Evolutionary conservation across 2,888 invertebrate species (phyloP).

Genomic region (Conus canariensis): DNA sequence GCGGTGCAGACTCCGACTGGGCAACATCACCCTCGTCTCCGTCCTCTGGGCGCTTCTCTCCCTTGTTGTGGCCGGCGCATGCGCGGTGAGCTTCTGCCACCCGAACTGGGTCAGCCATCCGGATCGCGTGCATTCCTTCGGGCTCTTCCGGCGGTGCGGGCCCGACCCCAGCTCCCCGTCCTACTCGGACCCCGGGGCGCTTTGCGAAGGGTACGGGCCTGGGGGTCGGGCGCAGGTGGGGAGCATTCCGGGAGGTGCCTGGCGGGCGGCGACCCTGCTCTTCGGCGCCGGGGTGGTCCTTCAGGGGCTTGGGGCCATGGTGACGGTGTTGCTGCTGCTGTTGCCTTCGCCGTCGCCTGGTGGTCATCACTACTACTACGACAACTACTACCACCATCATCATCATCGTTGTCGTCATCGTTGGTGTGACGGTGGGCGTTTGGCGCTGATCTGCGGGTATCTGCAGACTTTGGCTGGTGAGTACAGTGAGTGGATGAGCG

Average conservation of each 20-base stretch:
- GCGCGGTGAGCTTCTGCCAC: conserved; percentile 74
- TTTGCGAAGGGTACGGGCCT: conserved; percentile 46
- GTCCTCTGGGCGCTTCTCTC: conserved; percentile 75
- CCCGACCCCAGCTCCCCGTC: conserved; percentile 55
- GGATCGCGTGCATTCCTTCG: conserved; percentile 63
- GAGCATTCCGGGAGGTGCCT: conserved; percentile 62
- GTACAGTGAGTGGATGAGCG: background rate
- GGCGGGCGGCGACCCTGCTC: conserved; percentile 69
- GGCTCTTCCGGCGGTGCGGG: conserved; percentile 63
- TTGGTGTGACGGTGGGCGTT: background rate
- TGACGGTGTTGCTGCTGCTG: conserved; percentile 45
- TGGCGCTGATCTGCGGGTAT: conserved; percentile 51
- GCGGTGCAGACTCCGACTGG: conserved; percentile 11
- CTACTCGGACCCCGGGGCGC: conserved; percentile 47
- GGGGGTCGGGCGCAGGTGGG: conserved; percentile 47
- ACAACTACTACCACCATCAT: background rate
- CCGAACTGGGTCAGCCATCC: conserved; percentile 76
- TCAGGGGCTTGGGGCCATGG: conserved; percentile 60
- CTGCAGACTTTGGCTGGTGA: conserved; percentile 54
- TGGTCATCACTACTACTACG: background rate
- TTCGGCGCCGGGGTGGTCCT: conserved; percentile 71
- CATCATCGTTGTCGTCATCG: background rate
- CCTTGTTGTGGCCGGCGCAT: conserved; percentile 72
- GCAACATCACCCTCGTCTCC: conserved; percentile 55
- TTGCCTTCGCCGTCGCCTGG: conserved; percentile 34